Evolutionary conservation across 2,888 invertebrate genomes (phyloP).

Genomic region (Gnatocerus cornutus): DNA sequence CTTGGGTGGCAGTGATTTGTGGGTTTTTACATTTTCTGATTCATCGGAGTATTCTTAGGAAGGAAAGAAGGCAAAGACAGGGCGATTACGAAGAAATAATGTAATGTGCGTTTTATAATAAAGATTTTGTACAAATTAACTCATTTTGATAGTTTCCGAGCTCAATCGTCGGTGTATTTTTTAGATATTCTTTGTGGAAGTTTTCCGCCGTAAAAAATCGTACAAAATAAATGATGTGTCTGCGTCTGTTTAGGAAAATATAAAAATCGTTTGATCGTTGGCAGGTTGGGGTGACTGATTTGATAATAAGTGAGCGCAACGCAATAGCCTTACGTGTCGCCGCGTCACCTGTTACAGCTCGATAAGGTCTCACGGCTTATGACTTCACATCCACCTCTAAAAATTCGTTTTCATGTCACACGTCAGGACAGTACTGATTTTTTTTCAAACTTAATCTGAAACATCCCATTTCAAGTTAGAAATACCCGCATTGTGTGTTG

Average conservation of each 20-base stretch:
- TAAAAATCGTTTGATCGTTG: slow-evolving; percentile 57
- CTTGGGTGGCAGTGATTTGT: slow-evolving; percentile 68
- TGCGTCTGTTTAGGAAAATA: slow-evolving; percentile 29
- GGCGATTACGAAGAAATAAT: slow-evolving; percentile 5
- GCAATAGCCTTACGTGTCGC: slow-evolving; percentile 64
- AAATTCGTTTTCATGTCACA: slow-evolving; percentile 37
- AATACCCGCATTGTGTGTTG: background rate
- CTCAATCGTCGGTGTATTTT: too few relatives aligned
- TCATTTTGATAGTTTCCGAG: too few relatives aligned
- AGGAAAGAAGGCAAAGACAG: background rate
- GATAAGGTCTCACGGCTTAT: slow-evolving; percentile 69
- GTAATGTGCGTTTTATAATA: background rate
- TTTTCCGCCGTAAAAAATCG: background rate
- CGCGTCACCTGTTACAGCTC: slow-evolving; percentile 66
- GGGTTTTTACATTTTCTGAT: slow-evolving; percentile 70
- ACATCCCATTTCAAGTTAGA: background rate
- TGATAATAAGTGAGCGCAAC: slow-evolving; percentile 60
- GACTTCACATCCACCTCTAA: slow-evolving; percentile 60
- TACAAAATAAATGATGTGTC: slow-evolving; percentile 24
- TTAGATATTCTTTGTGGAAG: too few relatives aligned
- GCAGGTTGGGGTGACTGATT: slow-evolving; percentile 58
- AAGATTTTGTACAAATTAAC: too few relatives aligned
- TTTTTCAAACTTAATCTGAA: background rate
- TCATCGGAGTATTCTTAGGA: slow-evolving; percentile 62
- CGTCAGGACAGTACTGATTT: slow-evolving; percentile 9